Evolutionary conservation across 2,113 vertebrate species (phyloP).

Genomic region (Carlito syrichta): DNA sequence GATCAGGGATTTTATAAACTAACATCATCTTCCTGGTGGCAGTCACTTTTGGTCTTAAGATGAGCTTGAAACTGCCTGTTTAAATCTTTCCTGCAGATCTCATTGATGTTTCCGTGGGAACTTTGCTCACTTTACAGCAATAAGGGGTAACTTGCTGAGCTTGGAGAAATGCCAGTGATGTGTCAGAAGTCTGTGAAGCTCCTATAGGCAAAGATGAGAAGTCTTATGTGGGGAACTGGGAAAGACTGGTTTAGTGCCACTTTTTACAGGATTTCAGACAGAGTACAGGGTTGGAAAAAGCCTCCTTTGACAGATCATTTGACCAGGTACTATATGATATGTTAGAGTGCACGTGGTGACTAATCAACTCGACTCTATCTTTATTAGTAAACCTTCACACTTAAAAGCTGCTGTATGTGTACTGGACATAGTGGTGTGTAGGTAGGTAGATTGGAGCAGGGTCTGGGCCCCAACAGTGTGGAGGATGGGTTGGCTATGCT

Average conservation of each 20-base stretch:
- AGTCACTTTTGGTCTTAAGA: background rate
- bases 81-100: background rate
- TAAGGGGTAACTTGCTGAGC: background rate
- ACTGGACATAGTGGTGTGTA: background rate
- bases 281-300: background rate
- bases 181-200: slow-evolving; percentile 1
- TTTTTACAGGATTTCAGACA: too few species aligned
- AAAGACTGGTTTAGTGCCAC: background rate
- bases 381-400: background rate
- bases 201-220: background rate
- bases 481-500: background rate
- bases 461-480: background rate
- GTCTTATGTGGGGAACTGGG: background rate
- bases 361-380: background rate
- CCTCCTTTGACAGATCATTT: background rate
- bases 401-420: background rate
- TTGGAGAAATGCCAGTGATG: background rate
- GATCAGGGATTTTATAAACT: background rate
- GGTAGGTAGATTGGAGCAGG: background rate
- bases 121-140: background rate
- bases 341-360: background rate
- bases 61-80: background rate
- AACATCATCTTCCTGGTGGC: background rate
- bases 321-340: background rate
- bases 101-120: background rate